Base-by-base conservation (phyloP, 2,797 vertebrate species). In the Sphenodon punctatus region DNA sequence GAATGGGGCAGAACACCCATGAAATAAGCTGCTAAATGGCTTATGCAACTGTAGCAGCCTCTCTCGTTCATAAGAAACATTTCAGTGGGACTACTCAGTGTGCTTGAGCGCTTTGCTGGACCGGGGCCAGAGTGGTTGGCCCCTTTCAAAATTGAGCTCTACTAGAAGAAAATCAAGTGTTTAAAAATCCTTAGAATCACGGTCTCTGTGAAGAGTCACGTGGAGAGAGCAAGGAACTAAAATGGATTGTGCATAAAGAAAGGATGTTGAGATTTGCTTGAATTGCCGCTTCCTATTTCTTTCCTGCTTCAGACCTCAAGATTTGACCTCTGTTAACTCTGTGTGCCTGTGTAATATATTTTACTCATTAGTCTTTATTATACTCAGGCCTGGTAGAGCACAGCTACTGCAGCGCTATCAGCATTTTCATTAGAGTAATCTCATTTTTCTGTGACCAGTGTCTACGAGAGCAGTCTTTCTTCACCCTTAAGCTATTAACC, bases 101-200 rank as follows among this genome's bases (percentile, higher is more conserved):
- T 83, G 14, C 0, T 0, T 0, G 3, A 51, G 3, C 42, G 39
- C 27, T 75, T 48, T 25, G 46, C 6, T 25, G 6, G 6, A 13
- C 48, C 25, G 10, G 22, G 46, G 6, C 22, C 22, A 25, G 25
- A 48, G 2, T 46, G 32, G 4, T 45, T 73, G 36, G 39, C 25
- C 19, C 9, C 15, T 42, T 60, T 16, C 56, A 81, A 16, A 67
- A 2, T 61, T 19, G 51, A 76, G 32, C 17, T 12, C 11, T 7
- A 34, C 30, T 45, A 45, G 39, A n/a, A 0, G 5, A 19, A 19
- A 32, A 20, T 5, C 15, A 67, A 58, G 4, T 20, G n/a, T 45
- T 61, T 11, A 39, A 25, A 25, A 48, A 25, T 12, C 11, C 5
- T 46, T 46, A 23, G 46, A 43, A 43, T 43, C 20, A 45, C 43